phyloP scores from a whole-genome alignment of 2,888 invertebrate genomes.

The Rhamnusium bicolor region DNA sequence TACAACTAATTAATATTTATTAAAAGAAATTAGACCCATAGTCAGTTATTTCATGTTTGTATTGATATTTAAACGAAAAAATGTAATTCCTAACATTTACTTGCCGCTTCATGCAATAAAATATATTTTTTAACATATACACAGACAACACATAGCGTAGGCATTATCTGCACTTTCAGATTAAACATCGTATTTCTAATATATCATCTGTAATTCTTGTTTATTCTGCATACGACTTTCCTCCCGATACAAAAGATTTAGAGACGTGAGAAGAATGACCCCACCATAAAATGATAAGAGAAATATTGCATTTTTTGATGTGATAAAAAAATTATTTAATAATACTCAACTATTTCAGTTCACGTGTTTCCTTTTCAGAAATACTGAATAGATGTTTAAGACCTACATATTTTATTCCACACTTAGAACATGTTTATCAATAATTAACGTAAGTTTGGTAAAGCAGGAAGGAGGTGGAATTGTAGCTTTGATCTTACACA shows the following conservation, averaged over 20 bases:
- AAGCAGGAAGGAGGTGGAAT: no score
- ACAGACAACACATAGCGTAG: not conserved
- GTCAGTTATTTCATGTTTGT: no score
- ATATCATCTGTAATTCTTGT: not conserved
- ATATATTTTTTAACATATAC: not conserved
- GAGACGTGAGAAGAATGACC: not conserved
- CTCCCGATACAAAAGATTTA: not conserved
- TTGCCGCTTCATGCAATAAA: not conserved
- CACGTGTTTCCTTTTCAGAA: not conserved
- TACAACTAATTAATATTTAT: no score
- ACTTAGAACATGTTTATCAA: no score
- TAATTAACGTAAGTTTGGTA: no score
- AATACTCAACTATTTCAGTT: not conserved
- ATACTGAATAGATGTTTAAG: no score
- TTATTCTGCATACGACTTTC: not conserved
- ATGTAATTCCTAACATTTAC: not conserved
- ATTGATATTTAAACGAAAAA: not conserved
- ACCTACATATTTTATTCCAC: no score
- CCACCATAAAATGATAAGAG: not conserved
- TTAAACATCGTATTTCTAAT: not conserved
- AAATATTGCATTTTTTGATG: not conserved
- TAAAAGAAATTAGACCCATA: no score
- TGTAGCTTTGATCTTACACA: no score
- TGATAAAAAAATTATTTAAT: slow-evolving; percentile 9
- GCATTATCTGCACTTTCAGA: not conserved